Evolutionary conservation across 1,140 invertebrate species (phyloP), one percentile per base, ranked within the genome.

Genomic region (Macrostomum lignano): DNA sequence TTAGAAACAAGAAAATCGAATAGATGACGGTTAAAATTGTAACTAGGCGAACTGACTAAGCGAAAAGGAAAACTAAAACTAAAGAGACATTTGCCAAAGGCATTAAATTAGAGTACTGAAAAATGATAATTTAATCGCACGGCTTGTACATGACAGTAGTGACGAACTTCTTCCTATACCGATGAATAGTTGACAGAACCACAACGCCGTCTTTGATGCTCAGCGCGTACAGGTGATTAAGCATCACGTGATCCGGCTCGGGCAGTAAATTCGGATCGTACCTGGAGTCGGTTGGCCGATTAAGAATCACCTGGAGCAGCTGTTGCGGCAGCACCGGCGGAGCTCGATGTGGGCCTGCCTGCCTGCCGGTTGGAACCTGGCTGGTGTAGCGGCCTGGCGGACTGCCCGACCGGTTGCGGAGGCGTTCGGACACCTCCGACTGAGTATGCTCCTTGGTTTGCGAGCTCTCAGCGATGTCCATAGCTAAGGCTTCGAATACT

Each of bases 191-290:
- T 47, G 78, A 86, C 2, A 96, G 60, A 17, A 96, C 88, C 81
- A 98, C 94, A 1, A 96, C 86, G 25, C 86, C 86, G 60, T 96
- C 86, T 47, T 94, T 93, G 45, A 98, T 98, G 23, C 82, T 91
- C 36, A 98, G 62, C 11, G 88, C 88, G 62, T 98, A 98, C n/a
- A 98, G 60, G 62, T 98, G 88, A 60, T 96, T 96, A 40, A 98
- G 64, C 86, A 96, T 96, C 1, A 96, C 86, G 57, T 94, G 84
- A 56, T 93, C 93, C 6, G 42, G 88, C 61, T 94, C 82, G n/a
- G 88, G 88, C 43, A 98, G 58, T 40, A 96, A 63, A 29, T 82
- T 91, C 29, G 88, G 88, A 59, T 98, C 88, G 61, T 82, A 91
- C 74, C 86, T 58, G 15, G 54, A 43, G 43, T 37, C 11, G 21